Evolutionary conservation across 2,797 vertebrate genomes (phyloP).

Genomic region (Heterohyrax brucei): DNA sequence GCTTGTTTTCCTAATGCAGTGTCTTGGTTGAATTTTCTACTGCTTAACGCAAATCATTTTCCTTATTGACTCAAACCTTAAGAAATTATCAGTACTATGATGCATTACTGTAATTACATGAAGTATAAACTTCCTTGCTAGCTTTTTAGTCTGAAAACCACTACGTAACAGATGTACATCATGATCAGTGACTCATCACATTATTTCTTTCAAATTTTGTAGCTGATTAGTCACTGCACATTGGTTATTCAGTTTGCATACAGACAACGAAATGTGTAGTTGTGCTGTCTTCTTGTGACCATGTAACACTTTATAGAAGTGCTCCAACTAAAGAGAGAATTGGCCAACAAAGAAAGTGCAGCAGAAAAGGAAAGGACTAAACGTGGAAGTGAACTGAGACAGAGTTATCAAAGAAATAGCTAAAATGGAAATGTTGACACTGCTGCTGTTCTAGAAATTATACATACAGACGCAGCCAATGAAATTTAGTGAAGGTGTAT

Average conservation of each 20-base stretch:
- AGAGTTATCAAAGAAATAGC: neutral
- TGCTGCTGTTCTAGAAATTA: neutral
- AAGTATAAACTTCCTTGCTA: neutral
- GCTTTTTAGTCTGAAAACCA: neutral
- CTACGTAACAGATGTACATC: neutral
- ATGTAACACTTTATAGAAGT: neutral
- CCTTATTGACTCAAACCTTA: conserved; percentile 31
- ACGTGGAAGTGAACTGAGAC: neutral
- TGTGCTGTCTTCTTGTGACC: neutral
- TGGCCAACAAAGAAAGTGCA: neutral
- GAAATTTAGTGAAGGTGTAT: neutral
- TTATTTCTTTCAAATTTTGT: neutral
- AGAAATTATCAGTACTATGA: conserved; percentile 20
- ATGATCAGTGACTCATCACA: neutral
- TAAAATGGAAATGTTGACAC: neutral
- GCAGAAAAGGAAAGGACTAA: neutral
- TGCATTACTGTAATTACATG: neutral
- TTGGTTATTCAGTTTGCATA: neutral
- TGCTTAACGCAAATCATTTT: neutral
- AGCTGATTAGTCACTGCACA: neutral
- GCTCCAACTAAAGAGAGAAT: neutral
- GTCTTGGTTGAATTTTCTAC: neutral
- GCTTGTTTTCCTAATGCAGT: neutral
- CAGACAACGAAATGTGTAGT: neutral
- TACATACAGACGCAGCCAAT: neutral